Percentiles rank a stretch among this genome's conserved stretches.
phyloP scores from a whole-genome alignment of 1,140 invertebrate species.

The Amphibalanus amphitrite region DNA sequence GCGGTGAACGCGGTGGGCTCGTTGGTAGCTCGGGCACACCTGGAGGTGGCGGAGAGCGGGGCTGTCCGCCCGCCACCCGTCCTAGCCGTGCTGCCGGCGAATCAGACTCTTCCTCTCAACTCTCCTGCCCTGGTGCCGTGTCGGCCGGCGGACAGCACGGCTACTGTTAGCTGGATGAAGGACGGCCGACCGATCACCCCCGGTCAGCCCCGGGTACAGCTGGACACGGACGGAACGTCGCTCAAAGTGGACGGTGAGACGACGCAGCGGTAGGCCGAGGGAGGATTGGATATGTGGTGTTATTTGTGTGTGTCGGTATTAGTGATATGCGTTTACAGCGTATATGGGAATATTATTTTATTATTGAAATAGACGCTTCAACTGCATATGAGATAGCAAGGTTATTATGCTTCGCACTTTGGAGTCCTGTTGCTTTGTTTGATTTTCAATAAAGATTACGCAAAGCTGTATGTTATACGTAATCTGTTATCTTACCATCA shows the following conservation, averaged over 20 bases:
- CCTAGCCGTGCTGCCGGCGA: conserved; percentile 70
- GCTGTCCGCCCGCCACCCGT: conserved; percentile 68
- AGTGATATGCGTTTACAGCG: too few relatives aligned
- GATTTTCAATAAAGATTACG: too few relatives aligned
- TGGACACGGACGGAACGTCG: neutral
- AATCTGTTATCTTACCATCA: too few relatives aligned
- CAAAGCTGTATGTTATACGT: too few relatives aligned
- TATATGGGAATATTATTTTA: too few relatives aligned
- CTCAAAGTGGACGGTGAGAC: neutral
- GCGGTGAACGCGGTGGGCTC: conserved; percentile 70
- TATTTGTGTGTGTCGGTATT: too few relatives aligned
- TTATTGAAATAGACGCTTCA: too few relatives aligned
- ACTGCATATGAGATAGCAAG: too few relatives aligned
- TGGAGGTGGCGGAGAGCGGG: conserved; percentile 37
- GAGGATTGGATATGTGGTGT: too few relatives aligned
- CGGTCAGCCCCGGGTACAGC: neutral
- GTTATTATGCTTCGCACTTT: too few relatives aligned
- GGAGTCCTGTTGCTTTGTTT: too few relatives aligned
- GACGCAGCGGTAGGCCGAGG: too few relatives aligned
- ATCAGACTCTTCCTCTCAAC: conserved; percentile 69
- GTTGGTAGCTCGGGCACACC: conserved; percentile 51
- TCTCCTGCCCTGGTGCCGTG: conserved; percentile 65
- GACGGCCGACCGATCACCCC: neutral
- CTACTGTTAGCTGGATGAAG: neutral
- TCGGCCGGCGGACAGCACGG: conserved; percentile 28